A percentile compares a stretch with the other conserved stretches of the same genome.
phyloP scores from a whole-genome alignment of 2,888 invertebrate species.

The Unio pictorum region DNA sequence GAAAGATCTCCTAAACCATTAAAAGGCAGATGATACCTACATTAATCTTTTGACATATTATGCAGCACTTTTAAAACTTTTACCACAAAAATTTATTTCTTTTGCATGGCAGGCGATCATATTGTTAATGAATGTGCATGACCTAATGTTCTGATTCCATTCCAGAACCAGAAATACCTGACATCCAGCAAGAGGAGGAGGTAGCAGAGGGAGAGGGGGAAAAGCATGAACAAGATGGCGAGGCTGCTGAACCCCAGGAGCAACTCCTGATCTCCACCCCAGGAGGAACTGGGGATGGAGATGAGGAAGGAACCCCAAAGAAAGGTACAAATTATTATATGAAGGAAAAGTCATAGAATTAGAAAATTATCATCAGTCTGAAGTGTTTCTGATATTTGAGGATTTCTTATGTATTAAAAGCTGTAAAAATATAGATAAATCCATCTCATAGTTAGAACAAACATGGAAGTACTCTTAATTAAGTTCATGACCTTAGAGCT shows the following conservation, averaged over 20 bases:
- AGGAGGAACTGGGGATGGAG: constrained; percentile 30
- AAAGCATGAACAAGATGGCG: constrained; percentile 39
- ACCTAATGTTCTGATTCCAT: not conserved
- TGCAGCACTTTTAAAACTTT: too few species aligned
- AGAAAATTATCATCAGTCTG: too few species aligned
- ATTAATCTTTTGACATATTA: too few species aligned
- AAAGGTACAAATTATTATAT: constrained; percentile 29
- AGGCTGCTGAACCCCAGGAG: constrained; percentile 38
- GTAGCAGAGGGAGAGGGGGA: constrained; percentile 42
- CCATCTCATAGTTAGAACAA: too few species aligned
- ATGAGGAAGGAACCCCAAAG: constrained; percentile 40
- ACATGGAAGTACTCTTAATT: too few species aligned
- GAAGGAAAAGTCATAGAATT: not conserved
- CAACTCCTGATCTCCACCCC: constrained; percentile 49
- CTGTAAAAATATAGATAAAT: not conserved
- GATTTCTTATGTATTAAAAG: constrained; percentile 9
- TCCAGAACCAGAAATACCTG: constrained; percentile 69
- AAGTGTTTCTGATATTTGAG: constrained; percentile 2
- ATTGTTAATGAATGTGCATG: too few species aligned
- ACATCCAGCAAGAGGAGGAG: constrained; percentile 64
- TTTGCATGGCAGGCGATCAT: too few species aligned
- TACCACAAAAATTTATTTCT: too few species aligned
- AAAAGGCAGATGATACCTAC: too few species aligned
- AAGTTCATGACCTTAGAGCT: too few species aligned
- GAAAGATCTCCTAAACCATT: too few species aligned